Conservation (phyloP, 2,113 vertebrate genomes). For the Pachycephala philippinensis region DNA sequence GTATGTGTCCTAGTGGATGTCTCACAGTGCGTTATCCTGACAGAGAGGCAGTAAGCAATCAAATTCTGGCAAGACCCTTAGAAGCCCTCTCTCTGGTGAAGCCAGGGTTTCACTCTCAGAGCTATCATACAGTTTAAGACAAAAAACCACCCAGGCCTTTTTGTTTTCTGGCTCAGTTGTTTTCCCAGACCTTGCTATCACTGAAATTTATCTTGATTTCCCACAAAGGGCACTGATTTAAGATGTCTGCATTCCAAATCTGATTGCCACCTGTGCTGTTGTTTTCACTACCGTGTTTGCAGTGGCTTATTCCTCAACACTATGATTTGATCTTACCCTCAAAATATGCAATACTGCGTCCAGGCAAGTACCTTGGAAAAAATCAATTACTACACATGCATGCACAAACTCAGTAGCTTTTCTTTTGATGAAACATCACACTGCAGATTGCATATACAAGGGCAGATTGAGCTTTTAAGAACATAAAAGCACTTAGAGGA, state of each 20-base stretch:
- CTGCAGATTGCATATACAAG: constrained; percentile 6
- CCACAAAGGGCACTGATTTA: background rate
- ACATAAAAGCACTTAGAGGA: constrained; percentile 40
- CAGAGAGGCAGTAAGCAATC: background rate
- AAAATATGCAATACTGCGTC: constrained; percentile 26
- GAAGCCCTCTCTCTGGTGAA: background rate
- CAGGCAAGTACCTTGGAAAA: constrained; percentile 30
- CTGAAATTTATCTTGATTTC: background rate
- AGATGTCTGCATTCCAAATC: background rate
- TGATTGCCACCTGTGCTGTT: background rate
- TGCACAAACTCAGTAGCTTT: constrained; percentile 44
- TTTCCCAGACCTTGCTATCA: background rate
- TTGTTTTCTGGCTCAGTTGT: background rate
- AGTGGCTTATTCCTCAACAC: background rate
- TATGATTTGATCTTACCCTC: background rate
- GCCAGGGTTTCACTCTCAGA: background rate
- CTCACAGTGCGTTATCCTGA: background rate
- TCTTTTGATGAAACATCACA: constrained; percentile 11
- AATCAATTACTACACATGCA: constrained; percentile 60
- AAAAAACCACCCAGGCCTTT: background rate
- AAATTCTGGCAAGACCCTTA: background rate
- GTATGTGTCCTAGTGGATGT: background rate
- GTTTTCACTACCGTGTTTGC: background rate
- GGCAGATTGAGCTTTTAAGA: constrained; percentile 43
- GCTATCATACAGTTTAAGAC: background rate